Evolutionary conservation across 1,140 invertebrate species (phyloP), one percentile per base, ranked within the genome.

Genomic region (Saccostrea glomerata): DNA sequence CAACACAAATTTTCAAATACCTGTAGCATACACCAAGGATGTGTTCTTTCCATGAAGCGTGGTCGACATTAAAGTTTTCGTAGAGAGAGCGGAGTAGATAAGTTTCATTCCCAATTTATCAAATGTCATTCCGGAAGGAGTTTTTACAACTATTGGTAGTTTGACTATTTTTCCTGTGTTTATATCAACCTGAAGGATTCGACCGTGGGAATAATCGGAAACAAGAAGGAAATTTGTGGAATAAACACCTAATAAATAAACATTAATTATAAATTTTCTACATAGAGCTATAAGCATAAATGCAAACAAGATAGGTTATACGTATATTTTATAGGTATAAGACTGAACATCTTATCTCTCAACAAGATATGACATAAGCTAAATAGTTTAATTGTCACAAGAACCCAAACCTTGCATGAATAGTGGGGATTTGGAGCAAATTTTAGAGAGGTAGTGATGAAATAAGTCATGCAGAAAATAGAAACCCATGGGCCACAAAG

Each of bases 11-110:
- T 47, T 36, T 9, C 0, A 5, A 6, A 63, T 63, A 77, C 70
- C 70, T 77, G 70, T 77, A 0, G 70, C 25, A 30, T 77, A 77
- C 4, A 77, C 23, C 25, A 77, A 4, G 5, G 70, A 30, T 30
- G 70, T 77, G 30, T 77, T 77, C 15, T 36, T 12, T 77, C 70
- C 70, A 77, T 77, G 70, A 9, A 77, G 70, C 4, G 70, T 36
- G 15, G 70, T 77, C 4, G 23, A 77, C 23, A 36, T 30, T 3
- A 77, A 40, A 30, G 25, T 77, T 25, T 77, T 77, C 5, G 70
- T 15, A 4, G 70, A 30, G 70, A 30, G 6, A 15, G 13, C 70
- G 23, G 70, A 77, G 15, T 77, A 77, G 25, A 77, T 30, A 11
- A 77, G 23, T 36, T 15, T 15, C 23, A 13, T 77, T 77, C 23